Evolutionary conservation across 1,140 invertebrate genomes (phyloP).

Genomic region (Pentalonia nigronervosa): DNA sequence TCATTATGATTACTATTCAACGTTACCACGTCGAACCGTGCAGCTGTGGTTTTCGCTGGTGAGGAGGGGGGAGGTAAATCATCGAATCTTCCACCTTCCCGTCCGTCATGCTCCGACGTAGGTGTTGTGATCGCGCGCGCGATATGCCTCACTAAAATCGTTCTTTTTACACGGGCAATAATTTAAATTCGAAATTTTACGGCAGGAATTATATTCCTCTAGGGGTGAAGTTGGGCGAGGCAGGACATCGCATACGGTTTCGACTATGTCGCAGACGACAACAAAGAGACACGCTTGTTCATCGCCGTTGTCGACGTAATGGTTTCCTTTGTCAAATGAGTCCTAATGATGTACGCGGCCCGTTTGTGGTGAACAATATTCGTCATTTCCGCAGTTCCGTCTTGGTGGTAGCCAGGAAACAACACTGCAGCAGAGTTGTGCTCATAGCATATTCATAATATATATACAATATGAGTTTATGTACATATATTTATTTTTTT

Average conservation of each 20-base stretch:
- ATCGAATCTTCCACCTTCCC: background rate
- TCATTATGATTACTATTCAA: no score
- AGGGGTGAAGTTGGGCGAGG: background rate
- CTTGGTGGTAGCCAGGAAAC: background rate
- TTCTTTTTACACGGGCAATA: background rate
- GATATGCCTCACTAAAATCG: background rate
- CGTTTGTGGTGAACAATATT: background rate
- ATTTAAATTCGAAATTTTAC: background rate
- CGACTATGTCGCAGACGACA: background rate
- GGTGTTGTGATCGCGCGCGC: background rate
- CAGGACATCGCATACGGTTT: background rate
- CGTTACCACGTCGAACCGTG: background rate
- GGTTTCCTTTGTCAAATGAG: background rate
- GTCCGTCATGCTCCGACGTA: background rate
- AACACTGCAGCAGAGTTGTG: background rate
- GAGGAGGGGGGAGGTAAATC: background rate
- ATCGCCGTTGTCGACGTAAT: background rate
- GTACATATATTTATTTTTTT: background rate
- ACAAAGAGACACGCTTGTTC: conserved; percentile 15
- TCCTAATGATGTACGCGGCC: background rate
- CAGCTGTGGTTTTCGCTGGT: background rate
- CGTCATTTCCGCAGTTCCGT: background rate
- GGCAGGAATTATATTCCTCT: background rate
- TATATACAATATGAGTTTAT: background rate
- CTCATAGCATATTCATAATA: no score